These are phyloP conservation scores for Xestia rhomboidea DNA, from an alignment of 2,888 invertebrate genomes.

Conservation along the genomic window DNA sequence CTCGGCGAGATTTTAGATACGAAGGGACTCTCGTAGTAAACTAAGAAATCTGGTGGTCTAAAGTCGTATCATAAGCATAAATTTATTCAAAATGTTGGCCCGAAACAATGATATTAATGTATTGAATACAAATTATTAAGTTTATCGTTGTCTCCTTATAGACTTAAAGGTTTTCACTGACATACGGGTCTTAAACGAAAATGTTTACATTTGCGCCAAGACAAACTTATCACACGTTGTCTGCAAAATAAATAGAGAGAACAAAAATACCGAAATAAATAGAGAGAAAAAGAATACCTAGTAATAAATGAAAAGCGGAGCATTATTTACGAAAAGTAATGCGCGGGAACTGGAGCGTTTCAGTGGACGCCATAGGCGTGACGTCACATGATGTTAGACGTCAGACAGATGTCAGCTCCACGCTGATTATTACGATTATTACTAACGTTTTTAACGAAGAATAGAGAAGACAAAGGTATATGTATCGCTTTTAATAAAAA, in stretches of 20 bases:
- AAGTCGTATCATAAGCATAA: not conserved
- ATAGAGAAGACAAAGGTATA: not conserved
- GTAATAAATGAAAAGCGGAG: not conserved
- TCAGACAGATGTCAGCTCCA: slow-evolving; percentile 1
- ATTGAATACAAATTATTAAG: not conserved
- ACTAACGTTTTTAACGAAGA: not conserved
- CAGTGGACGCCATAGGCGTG: not conserved
- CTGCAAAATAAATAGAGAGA: not conserved
- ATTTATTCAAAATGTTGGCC: not conserved
- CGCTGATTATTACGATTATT: too few relatives aligned
- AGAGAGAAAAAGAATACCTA: not conserved
- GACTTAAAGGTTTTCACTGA: not conserved
- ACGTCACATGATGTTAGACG: slow-evolving; percentile 8
- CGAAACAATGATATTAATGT: not conserved
- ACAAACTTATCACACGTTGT: not conserved
- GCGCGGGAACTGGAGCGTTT: not conserved
- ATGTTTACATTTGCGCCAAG: not conserved
- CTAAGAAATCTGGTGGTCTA: too few relatives aligned
- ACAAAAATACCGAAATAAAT: not conserved
- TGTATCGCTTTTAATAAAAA: not conserved
- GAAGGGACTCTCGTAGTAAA: too few relatives aligned
- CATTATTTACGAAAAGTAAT: not conserved
- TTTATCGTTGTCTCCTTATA: not conserved
- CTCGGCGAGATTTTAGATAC: too few relatives aligned
- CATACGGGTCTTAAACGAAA: not conserved